Evolutionary conservation across 2,797 vertebrate genomes (phyloP), one percentile per base, ranked within the genome.

Genomic region (Macrochelys suwanniensis): DNA sequence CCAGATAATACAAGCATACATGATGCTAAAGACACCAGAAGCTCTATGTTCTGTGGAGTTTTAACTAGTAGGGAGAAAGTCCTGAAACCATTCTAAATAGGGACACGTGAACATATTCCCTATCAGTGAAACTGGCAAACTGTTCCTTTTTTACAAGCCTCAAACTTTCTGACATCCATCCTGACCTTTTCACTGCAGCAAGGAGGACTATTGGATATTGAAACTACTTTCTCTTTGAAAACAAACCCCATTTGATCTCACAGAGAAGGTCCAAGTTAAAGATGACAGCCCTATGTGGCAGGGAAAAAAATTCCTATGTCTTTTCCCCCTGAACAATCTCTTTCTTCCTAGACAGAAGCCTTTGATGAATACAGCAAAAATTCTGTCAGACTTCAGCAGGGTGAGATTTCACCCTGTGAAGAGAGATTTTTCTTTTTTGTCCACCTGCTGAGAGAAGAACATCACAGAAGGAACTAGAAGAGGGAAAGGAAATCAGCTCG

Each of bases 401-500:
- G 53, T 88, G 57, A 87, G 87, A 65, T 61, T 80, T 92, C 37
- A 89, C 17, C 11, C 21, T 53, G 6, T 49, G 78, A 84, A 84
- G 47, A 77, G 28, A 71, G 4, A 11, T 1, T 51, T 88, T 87
- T 47, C 71, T 47, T 47, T 47, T 37, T 26, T 91, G 50, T 33
- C 82, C 83, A 4, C 5, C 80, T 21, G 31, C 28, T 84, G 47
- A 51, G 80, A 93, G 51, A 1, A 83, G 47, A 17, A 47, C 4
- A 57, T 28, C 2, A 4, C 15, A 77, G 31, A 85, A 54, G 49
- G 45, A 81, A 2, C 1, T 11, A 45, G 57, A 65, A 0, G 85
- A 57, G 21, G 74, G 42, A 45, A 81, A 89, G 76, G 50, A 91
- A 96, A 94, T 45, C n/a, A 71, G 21, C 37, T 28, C 88, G 89